Conservation (phyloP, 2,888 invertebrate species). For the Augochlorella aurata region DNA sequence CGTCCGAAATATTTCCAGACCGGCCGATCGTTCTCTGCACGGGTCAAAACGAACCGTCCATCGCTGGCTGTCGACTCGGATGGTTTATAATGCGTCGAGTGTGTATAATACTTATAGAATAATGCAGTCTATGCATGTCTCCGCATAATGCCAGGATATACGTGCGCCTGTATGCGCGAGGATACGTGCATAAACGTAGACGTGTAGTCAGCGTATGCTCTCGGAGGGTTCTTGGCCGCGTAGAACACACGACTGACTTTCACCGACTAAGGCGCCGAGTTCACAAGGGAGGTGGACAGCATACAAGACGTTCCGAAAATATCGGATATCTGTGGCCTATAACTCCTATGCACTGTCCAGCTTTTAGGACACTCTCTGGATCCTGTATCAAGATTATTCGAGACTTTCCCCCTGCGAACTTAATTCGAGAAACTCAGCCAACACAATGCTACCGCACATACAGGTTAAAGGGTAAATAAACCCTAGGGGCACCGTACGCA, state of each 20-base stretch:
- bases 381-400: not conserved
- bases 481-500: no score
- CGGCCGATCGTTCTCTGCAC: slow-evolving; percentile 14
- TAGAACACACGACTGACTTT: slow-evolving; percentile 70
- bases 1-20: not conserved
- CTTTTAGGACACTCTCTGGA: not conserved
- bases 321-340: slow-evolving; percentile 32
- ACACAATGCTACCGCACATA: no score
- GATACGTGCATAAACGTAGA: slow-evolving; percentile 1
- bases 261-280: slow-evolving; percentile 62
- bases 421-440: no score
- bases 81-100: slow-evolving; percentile 40
- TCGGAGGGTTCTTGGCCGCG: slow-evolving; percentile 55
- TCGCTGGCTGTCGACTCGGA: slow-evolving; percentile 43
- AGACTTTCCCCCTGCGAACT: not conserved
- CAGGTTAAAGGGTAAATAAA: no score
- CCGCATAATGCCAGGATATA: slow-evolving; percentile 41
- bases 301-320: slow-evolving; percentile 50
- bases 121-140: slow-evolving; percentile 37
- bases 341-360: slow-evolving; percentile 2
- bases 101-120: slow-evolving; percentile 36
- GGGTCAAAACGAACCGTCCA: slow-evolving; percentile 32
- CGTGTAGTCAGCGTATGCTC: slow-evolving; percentile 36
- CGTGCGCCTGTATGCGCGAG: slow-evolving; percentile 15
- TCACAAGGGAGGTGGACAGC: slow-evolving; percentile 41